Base-by-base conservation (phyloP, 2,113 vertebrate genomes). In the Pao palembangensis region DNA sequence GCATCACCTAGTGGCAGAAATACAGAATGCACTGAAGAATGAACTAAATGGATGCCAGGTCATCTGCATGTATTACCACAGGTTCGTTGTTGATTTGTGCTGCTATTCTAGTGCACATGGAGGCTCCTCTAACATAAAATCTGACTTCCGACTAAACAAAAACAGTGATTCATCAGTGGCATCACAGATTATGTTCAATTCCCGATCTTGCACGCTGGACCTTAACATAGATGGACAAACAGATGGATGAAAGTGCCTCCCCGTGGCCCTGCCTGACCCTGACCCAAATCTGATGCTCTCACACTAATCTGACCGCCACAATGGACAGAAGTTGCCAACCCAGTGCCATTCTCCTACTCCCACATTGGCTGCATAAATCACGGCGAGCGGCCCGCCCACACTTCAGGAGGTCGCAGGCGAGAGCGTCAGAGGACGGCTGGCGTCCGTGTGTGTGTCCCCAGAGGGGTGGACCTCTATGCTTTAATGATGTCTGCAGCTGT, bases 401-500 rank as follows among this genome's bases (percentile, higher is more conserved):
- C 8, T 12, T 57, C 75, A 34, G 67, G 68, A 58, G 69, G 61
- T 56, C 58, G 63, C 25, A 31, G 41, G 61, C 69, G 83, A 89
- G 91, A 90, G 90, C 89, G 77, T 90, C 84, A 82, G 87, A 89
- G 91, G 87, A 93, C 87, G 93, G 94, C 88, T 90, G 85, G 93
- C 91, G 96, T 88, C 86, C 91, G 91, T 94, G 96, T 98, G 95
- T 95, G 90, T 93, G 95, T 98, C 97, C 97, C 97, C 96, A 90
- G 96, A 96, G 94, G 91, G 94, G 94, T 96, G 95, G 95, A 93
- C 90, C 34, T 94, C 91, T 95, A 85, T 96, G 92, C 80, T 94
- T 95, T 94, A 91, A 93, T 97, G 94, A 95, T 99, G 95, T 98
- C 95, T 99, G 96, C 97, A 98, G 97, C 93, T 95, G 80, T 94